Conservation (phyloP, 2,113 vertebrate species). For the Podarcis raffonei region DNA sequence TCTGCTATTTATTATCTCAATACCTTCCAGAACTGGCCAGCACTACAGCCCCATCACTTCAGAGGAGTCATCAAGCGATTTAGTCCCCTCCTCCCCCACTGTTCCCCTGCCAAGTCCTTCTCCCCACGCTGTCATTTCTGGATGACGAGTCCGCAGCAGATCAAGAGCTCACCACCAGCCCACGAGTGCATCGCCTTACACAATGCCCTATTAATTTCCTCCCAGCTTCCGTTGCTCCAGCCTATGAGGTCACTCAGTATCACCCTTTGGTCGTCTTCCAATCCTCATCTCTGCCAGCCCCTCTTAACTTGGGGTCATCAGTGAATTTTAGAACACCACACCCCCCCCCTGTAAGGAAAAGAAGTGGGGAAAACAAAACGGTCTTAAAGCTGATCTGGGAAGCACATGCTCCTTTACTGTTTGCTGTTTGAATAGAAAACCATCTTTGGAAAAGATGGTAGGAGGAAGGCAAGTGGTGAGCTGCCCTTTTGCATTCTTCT, state of each 20-base stretch:
- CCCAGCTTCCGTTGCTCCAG: neutral
- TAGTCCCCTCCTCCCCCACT: neutral
- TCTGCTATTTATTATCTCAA: neutral
- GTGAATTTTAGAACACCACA: neutral
- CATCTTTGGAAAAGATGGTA: neutral
- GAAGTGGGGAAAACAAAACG: neutral
- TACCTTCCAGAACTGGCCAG: neutral
- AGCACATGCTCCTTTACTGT: neutral
- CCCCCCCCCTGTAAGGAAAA: neutral
- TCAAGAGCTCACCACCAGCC: neutral
- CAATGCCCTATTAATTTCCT: slow-evolving; percentile 8
- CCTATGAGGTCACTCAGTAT: neutral
- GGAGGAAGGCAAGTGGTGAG: no score
- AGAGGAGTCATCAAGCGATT: neutral
- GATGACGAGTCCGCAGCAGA: neutral
- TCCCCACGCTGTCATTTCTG: neutral
- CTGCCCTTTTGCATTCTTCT: no score
- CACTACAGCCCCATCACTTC: neutral
- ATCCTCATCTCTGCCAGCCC: neutral
- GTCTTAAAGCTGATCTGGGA: neutral
- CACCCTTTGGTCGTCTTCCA: slow-evolving; percentile 25
- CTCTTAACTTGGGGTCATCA: neutral
- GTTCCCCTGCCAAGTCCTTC: neutral
- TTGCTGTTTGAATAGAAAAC: neutral
- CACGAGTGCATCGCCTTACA: neutral